Percentiles rank a stretch among this genome's conserved stretches.
Conservation (phyloP, 2,888 invertebrate species). For the Eumacrocentrus americanus region DNA sequence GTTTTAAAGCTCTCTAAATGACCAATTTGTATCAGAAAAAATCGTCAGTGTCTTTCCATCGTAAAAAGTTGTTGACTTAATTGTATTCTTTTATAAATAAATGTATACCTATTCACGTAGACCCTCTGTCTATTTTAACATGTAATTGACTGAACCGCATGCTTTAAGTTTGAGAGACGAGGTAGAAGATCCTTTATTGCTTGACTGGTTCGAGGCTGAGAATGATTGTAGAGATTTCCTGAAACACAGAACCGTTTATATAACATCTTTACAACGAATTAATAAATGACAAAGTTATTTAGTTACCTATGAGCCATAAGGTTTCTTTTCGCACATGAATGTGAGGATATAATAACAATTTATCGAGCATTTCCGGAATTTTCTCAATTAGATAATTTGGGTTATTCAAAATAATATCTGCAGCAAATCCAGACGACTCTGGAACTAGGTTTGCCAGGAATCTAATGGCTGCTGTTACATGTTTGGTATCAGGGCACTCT, state of each 20-base stretch:
- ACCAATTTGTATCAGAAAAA: neutral
- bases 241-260: neutral
- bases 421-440: slow-evolving; percentile 45
- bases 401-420: slow-evolving; percentile 43
- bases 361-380: slow-evolving; percentile 36
- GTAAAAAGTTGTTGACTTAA: neutral
- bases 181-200: slow-evolving; percentile 33
- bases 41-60: neutral
- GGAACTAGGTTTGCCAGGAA: slow-evolving; percentile 49
- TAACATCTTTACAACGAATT: neutral
- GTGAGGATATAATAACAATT: slow-evolving; percentile 45
- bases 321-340: slow-evolving; percentile 52
- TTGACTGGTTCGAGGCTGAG: slow-evolving; percentile 30
- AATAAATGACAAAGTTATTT: slow-evolving; percentile 2
- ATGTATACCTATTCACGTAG: neutral
- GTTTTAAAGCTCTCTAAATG: slow-evolving; percentile 26
- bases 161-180: slow-evolving; percentile 36
- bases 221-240: slow-evolving; percentile 57
- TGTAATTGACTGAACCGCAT: slow-evolving; percentile 23
- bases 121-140: neutral
- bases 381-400: slow-evolving; percentile 32
- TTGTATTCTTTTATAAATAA: neutral
- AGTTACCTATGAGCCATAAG: slow-evolving; percentile 56
- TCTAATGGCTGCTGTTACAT: slow-evolving; percentile 48
- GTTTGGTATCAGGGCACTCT: slow-evolving; percentile 21